phyloP scores from a whole-genome alignment of 2,113 vertebrate species.

The Planiliza haematocheilus region DNA sequence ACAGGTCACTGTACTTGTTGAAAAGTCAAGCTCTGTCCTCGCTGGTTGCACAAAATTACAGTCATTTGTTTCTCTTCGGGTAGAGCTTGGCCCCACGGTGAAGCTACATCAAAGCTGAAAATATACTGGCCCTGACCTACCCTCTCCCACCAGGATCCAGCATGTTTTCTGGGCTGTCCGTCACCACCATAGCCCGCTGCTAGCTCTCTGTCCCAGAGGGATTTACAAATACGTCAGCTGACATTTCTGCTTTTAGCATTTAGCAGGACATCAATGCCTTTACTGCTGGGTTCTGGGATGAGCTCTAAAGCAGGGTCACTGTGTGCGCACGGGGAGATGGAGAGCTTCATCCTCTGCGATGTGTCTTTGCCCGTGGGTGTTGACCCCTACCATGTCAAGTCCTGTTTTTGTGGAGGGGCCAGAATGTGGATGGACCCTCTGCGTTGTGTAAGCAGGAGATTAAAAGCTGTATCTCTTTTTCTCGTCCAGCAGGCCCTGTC shows the following conservation, averaged over 20 bases:
- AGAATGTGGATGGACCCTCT: slow-evolving; percentile 56
- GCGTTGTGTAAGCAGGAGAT: slow-evolving; percentile 75
- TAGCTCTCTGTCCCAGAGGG: slow-evolving; percentile 53
- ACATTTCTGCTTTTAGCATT: slow-evolving; percentile 77
- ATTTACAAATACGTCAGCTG: slow-evolving; percentile 58
- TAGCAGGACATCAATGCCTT: slow-evolving; percentile 66
- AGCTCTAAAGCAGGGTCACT: slow-evolving; percentile 47
- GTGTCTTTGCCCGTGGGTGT: slow-evolving; percentile 58
- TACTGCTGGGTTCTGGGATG: slow-evolving; percentile 57
- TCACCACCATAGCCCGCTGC: slow-evolving; percentile 43
- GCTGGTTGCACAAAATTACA: slow-evolving; percentile 27
- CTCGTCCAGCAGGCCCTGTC: slow-evolving; percentile 16
- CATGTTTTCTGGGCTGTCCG: slow-evolving; percentile 62
- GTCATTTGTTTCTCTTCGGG: slow-evolving; percentile 39
- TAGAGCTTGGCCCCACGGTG: slow-evolving; percentile 19
- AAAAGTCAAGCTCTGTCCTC: slow-evolving; percentile 14
- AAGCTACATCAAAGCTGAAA: slow-evolving; percentile 71
- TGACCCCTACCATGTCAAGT: slow-evolving; percentile 44
- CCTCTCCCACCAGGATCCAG: slow-evolving; percentile 54
- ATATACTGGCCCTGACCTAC: slow-evolving; percentile 64
- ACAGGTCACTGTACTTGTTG: not conserved
- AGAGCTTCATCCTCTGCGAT: slow-evolving; percentile 45
- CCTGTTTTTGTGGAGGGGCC: slow-evolving; percentile 58
- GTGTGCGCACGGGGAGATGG: slow-evolving; percentile 24
- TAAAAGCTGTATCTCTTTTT: slow-evolving; percentile 60